Evolutionary conservation across 2,113 vertebrate genomes (phyloP), one percentile per base, ranked within the genome.

Genomic region (Ceyx margarethae): DNA sequence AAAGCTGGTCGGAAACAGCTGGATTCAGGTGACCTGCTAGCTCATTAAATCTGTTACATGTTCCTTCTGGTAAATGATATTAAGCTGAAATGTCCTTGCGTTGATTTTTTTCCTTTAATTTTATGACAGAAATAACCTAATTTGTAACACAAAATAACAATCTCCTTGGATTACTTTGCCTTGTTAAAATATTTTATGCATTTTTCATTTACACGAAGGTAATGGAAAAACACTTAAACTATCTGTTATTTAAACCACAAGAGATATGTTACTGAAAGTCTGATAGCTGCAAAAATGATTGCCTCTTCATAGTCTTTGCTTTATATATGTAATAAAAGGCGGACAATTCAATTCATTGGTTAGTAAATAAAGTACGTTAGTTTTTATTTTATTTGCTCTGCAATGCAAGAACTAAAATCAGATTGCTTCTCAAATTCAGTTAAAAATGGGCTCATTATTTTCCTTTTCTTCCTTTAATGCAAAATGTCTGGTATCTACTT

Each of bases 311-410:
- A 98, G 98, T 98, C 97, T 97, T 98, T 98, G 98, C 98, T 99
- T 99, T 98, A 97, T 97, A 98, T 97, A 95, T 96, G 98, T 98
- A 99, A 99, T 98, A 99, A 99, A 99, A 98, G 97, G 98, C 90
- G 97, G 98, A 98, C 98, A 99, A 97, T 98, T 98, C 98, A 98
- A 99, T 99, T 98, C 98, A 98, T 98, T 87, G 97, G 98, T 98
- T 98, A 97, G 98, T 98, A 98, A 98, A 99, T 99, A 99, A 98
- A 98, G 96, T 94, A 97, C 71, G 90, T 96, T 97, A 96, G 95
- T 95, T 98, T 97, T 98, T 97, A 98, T 97, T 98, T 97, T 97
- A 97, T 97, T 97, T 97, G 95, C 91, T 96, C 97, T 92, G 95
- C 96, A 97, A 95, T 95, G 94, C 89, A 92, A 96, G 96, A 97